Evolutionary conservation across 2,797 vertebrate genomes (phyloP), one percentile per base, ranked within the genome.

Genomic region (Onychomys torridus): DNA sequence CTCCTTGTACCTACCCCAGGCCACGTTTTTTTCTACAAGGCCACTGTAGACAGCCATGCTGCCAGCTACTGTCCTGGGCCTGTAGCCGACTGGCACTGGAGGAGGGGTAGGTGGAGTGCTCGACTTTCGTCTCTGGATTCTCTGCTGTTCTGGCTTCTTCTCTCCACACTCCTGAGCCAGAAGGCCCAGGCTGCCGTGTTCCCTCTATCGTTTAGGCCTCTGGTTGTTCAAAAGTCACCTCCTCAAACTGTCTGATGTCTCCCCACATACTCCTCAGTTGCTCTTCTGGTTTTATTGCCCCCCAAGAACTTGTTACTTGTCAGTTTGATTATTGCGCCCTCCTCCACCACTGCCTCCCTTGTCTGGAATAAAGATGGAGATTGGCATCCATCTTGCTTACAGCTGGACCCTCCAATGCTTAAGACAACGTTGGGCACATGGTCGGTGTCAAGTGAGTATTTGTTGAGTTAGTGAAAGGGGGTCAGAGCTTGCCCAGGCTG

Each of bases 221-320:
- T 67, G 61, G 37, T 84, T 93, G n/a, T 85, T 93, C 79, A 40
- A 12, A 85, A n/a, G 71, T 43, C 81, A 37, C 86, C 75, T 87
- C 55, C 77, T 95, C 52, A 90, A 69, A 43, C 78, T 32, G 14
- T 40, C 73, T 43, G 43, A 32, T 6, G 52, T 7, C n/a, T 52
- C 79, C 46, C 52, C 19, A 6, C 43, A 52, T 3, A 5, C 57
- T 88, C 84, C 82, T 37, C 6, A 1, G 65, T 29, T 21, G 5
- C 40, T 43, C 40, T 73, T 55, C 78, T 78, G 13, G 37, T 67
- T 63, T 34, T 25, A 1, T 11, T 6, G 78, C 34, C 89, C 46
- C 89, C 29, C 0, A 1, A 25, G 93, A 83, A 19, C 76, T 76
- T 82, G 0, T 25, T 40, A 3, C n/a, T 63, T 77, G 19, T 75